These are phyloP conservation scores for Tetraneura akinire DNA, from an alignment of 1,140 invertebrate species.

Conservation along the genomic window DNA sequence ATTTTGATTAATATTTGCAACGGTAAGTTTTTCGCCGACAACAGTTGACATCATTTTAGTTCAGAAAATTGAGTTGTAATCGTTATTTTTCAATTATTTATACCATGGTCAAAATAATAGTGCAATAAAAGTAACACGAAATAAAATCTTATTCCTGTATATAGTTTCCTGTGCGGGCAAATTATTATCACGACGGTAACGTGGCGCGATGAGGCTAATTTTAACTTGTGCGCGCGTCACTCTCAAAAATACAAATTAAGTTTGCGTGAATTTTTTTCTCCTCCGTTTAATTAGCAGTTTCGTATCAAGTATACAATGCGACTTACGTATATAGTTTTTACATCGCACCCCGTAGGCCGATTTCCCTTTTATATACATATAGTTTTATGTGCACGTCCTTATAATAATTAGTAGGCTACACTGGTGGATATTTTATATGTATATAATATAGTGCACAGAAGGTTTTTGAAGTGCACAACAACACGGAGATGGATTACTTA, in stretches of 20 bases:
- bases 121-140: no score
- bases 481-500: conserved; percentile 25
- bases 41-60: no score
- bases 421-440: background rate
- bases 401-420: conserved; percentile 44
- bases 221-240: background rate
- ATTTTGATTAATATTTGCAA: no score
- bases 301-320: background rate
- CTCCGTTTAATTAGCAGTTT: conserved; percentile 45
- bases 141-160: no score
- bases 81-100: no score
- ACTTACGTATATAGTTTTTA: conserved; percentile 6
- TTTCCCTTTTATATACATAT: conserved; percentile 40
- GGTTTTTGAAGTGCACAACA: conserved; percentile 44
- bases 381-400: background rate
- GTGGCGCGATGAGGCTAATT: conserved; percentile 27
- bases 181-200: no score
- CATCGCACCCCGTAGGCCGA: background rate
- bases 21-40: no score
- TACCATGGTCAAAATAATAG: no score
- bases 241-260: background rate
- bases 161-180: no score
- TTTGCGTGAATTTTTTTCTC: background rate
- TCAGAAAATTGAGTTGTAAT: no score
- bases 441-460: background rate